Evolutionary conservation across 2,113 vertebrate genomes (phyloP), one percentile per base, ranked within the genome.

Genomic region (Phainopepla nitens): DNA sequence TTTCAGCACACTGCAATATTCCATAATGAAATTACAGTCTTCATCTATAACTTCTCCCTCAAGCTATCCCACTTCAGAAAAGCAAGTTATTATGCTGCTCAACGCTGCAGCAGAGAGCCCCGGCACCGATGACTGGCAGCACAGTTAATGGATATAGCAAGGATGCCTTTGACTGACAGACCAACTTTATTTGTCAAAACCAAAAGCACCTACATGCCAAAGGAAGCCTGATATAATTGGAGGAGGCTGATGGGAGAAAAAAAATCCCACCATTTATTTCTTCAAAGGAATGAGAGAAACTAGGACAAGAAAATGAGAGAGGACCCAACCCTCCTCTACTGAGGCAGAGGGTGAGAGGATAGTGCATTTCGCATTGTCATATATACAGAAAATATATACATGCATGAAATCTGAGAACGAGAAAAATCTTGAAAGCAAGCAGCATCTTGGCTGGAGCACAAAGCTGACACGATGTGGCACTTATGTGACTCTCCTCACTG

Each of bases 21-120:
- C 82, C 16, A 3, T 94, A 96, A 96, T 86, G 72, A 78, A 95
- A 94, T 92, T 83, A 93, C 49, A 60, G 86, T 58, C 79, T 96
- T 95, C 68, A 70, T 29, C 68, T 69, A 1, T 31, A 87, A 86
- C 60, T 79, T 96, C 64, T 90, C 68, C 92, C 95, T 90, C 68
- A 75, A 93, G 96, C 90, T 73, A 96, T 0, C 3, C 69, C 90
- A 66, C 88, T 84, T 83, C 60, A 90, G 62, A 95, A 86, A 61
- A 92, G 56, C 82, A 60, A 88, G 88, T 93, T 94, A 88, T 90
- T 90, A 94, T 54, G 72, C 92, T 79, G 84, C 76, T 69, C 10
- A 0, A 65, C 0, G 2, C 51, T 6, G 58, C 7, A 1, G 15
- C 84, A 58, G 84, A 0, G 0, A 82, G 45, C 15, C 35, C 39